These are phyloP conservation scores for Mesembrinibis cayennensis DNA, from an alignment of 2,113 vertebrate species.

Conservation along the genomic window DNA sequence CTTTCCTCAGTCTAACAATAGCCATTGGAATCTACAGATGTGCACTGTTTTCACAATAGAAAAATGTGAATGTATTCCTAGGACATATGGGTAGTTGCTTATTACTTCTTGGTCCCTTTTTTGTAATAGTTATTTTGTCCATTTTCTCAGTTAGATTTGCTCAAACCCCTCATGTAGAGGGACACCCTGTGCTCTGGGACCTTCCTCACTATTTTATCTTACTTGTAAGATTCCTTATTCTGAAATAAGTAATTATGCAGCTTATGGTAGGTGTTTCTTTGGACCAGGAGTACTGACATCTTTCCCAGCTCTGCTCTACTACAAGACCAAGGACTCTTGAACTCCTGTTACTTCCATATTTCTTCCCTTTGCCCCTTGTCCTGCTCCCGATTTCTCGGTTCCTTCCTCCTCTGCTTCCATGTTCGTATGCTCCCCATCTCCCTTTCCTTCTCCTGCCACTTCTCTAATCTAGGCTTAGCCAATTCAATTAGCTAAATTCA, in stretches of 20 bases:
- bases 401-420: neutral
- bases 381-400: fast-evolving
- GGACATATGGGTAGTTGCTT: neutral
- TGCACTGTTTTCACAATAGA: neutral
- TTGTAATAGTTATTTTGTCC: neutral
- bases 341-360: neutral
- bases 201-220: neutral
- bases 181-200: neutral
- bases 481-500: neutral
- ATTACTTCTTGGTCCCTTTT: neutral
- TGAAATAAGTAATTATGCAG: neutral
- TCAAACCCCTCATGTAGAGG: neutral
- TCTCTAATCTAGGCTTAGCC: neutral
- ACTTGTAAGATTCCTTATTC: neutral
- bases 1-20: neutral
- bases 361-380: neutral
- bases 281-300: neutral
- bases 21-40: neutral
- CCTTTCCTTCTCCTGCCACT: neutral
- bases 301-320: neutral
- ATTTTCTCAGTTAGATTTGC: neutral
- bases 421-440: neutral
- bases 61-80: neutral
- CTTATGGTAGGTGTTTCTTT: neutral
- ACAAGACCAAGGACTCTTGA: neutral